Base-by-base conservation (phyloP, 2,113 vertebrate species). In the Dipodomys spectabilis region DNA sequence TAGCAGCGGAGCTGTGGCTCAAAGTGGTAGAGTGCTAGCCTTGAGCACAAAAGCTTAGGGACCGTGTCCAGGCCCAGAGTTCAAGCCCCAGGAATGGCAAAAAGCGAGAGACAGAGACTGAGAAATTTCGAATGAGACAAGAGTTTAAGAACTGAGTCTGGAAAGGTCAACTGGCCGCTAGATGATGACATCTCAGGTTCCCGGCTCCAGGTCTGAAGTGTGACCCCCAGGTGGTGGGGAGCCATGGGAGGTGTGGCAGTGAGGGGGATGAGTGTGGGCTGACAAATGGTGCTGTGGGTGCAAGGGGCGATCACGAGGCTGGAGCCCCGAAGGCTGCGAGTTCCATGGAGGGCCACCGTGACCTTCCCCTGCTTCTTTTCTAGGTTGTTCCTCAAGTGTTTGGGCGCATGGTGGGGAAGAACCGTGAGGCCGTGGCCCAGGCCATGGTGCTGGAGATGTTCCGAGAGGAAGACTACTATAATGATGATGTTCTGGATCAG, bases 381-480 rank as follows among this genome's bases (percentile, higher is more conserved):
- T 78, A 97, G 97, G 96, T 97, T 85, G 94, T 97, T 9, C 97
- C 97, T 0, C 98, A 98, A 25, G 98, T 99, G 45, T 99, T 98
- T 72, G 98, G 98, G 16, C 98, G 97, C 5, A 86, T 99, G 86
- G 97, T 94, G 6, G 97, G 97, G 20, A 98, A 94, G 89, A 99
- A 97, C 96, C 98, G 96, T 68, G 98, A 99, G 23, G 97, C 97
- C 0, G 99, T 99, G 0, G 99, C 99, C 32, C 98, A 97, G 96
- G 99, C 99, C 28, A 99, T 99, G 99, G 98, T 99, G 0, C 96
- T 98, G 0, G 99, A 99, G 97, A 98, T 99, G 98, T 99, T 99
- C 97, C 98, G 99, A 83, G 98, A 98, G 1, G 99, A 99, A 90
- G 99, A 99, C 72, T 99, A 99, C 97, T 98, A 98, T 96, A 99